Percentiles rank a stretch among this genome's conserved stretches.
Evolutionary conservation across 2,797 vertebrate genomes (phyloP).

Genomic region (Notoglanidium macrostoma): DNA sequence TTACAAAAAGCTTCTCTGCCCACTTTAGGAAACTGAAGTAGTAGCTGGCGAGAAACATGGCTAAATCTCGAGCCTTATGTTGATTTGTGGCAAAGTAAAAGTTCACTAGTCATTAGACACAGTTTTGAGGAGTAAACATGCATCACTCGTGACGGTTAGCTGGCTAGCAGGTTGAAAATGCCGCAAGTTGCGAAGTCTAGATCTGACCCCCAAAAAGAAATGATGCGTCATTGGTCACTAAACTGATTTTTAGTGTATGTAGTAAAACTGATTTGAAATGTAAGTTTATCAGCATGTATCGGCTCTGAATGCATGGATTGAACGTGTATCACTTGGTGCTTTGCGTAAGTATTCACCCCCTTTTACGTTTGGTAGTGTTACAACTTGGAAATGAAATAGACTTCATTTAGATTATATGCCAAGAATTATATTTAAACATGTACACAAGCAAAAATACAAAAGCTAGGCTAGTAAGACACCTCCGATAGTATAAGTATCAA

Average conservation of each 20-base stretch:
- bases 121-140: background rate
- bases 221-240: no score
- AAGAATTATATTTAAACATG: background rate
- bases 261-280: background rate
- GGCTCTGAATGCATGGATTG: background rate
- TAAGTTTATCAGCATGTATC: background rate
- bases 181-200: background rate
- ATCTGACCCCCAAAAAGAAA: no score
- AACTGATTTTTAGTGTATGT: no score
- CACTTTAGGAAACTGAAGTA: background rate
- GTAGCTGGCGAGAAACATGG: background rate
- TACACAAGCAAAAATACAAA: no score
- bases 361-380: background rate
- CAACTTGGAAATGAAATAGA: background rate
- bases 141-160: background rate
- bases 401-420: background rate
- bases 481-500: no score
- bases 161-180: background rate
- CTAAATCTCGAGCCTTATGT: background rate
- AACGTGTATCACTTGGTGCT: background rate
- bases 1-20: slow-evolving; percentile 6
- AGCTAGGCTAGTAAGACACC: no score
- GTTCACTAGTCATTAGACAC: background rate
- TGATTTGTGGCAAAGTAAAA: background rate
- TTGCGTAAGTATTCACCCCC: background rate